phyloP scores from a whole-genome alignment of 2,888 invertebrate species.

The Andrena praecox region DNA sequence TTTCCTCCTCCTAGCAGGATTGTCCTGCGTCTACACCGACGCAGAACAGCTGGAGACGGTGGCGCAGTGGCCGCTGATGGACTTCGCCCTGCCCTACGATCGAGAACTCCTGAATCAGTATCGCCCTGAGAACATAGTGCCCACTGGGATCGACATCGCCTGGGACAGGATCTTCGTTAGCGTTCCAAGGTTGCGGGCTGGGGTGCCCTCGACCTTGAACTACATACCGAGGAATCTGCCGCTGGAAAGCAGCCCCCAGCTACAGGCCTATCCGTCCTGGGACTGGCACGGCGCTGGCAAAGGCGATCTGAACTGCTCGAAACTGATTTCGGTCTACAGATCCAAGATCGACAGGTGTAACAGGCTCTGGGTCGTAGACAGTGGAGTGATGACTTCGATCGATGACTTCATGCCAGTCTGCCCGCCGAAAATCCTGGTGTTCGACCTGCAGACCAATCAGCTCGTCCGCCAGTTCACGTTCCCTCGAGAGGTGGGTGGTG shows the following conservation, averaged over 20 bases:
- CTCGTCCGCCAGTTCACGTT: conserved; percentile 90
- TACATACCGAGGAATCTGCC: conserved; percentile 89
- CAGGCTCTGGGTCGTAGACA: conserved; percentile 93
- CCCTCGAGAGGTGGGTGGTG: conserved; percentile 87
- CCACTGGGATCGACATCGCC: conserved; percentile 91
- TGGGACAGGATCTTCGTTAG: conserved; percentile 91
- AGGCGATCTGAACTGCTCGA: conserved; percentile 90
- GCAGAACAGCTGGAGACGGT: conserved; percentile 82
- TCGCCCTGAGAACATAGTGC: conserved; percentile 91
- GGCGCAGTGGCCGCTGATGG: conserved; percentile 84
- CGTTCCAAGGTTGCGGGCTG: conserved; percentile 90
- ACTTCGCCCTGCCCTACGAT: conserved; percentile 83
- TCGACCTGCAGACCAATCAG: conserved; percentile 91
- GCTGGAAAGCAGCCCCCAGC: conserved; percentile 89
- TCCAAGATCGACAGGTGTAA: conserved; percentile 92
- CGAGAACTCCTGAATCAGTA: conserved; percentile 84
- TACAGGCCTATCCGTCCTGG: conserved; percentile 92
- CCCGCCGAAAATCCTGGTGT: conserved; percentile 92
- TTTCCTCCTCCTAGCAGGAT: conserved; percentile 52
- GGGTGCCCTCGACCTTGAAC: conserved; percentile 91
- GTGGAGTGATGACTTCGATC: conserved; percentile 90
- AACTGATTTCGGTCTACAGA: conserved; percentile 92
- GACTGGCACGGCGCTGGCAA: conserved; percentile 91
- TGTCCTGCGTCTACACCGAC: neutral
- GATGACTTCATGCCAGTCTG: conserved; percentile 89